A percentile compares a stretch with the other conserved stretches of the same genome.
phyloP scores from a whole-genome alignment of 2,113 vertebrate genomes.

The Pandion haliaetus region DNA sequence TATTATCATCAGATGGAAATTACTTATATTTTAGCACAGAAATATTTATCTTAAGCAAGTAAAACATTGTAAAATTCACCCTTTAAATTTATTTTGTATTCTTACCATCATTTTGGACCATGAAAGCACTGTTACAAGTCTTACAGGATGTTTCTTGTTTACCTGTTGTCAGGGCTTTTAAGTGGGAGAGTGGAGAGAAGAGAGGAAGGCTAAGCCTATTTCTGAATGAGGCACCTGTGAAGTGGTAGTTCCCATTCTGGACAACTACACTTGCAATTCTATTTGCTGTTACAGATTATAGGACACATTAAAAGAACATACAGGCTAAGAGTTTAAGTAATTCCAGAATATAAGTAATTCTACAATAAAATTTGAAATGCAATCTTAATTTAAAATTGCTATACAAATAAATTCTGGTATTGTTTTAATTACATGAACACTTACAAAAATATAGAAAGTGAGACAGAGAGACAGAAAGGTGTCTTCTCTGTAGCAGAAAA shows the following conservation, averaged over 20 bases:
- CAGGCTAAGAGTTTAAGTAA: not conserved
- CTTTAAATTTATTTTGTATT: not conserved
- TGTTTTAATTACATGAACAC: not conserved
- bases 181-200: not conserved
- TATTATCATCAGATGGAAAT: not conserved
- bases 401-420: not conserved
- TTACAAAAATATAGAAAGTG: not conserved
- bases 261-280: not conserved
- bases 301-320: not conserved
- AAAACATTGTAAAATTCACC: not conserved
- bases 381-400: not conserved
- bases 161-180: not conserved
- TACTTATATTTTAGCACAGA: not conserved
- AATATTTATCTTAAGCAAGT: not conserved
- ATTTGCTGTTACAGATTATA: not conserved
- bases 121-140: not conserved
- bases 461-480: not conserved
- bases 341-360: not conserved
- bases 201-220: not conserved
- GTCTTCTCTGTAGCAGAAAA: not conserved
- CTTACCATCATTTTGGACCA: not conserved
- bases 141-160: not conserved
- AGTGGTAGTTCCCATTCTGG: not conserved
- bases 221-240: not conserved
- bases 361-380: not conserved